Conservation (phyloP, 2,888 invertebrate genomes). For the Aspidiotus destructor region DNA sequence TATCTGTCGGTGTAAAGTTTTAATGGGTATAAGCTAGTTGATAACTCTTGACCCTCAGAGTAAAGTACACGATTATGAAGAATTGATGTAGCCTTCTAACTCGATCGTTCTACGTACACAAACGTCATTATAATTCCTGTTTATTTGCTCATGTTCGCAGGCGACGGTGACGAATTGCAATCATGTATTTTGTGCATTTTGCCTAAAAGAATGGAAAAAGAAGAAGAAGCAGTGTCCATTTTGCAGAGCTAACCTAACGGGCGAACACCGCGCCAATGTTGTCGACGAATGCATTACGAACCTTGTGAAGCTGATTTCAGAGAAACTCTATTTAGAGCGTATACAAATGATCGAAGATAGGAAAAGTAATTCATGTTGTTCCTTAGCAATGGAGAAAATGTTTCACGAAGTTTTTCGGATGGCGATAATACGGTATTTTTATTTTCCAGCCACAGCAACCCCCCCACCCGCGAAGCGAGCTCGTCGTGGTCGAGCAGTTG, state of each 20-base stretch:
- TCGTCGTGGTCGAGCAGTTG: not conserved
- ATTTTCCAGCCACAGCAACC: too few relatives aligned
- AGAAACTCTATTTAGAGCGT: not conserved
- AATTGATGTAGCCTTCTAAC: not conserved
- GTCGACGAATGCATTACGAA: constrained; percentile 16
- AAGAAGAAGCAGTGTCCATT: constrained; percentile 20
- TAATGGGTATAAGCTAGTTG: too few relatives aligned
- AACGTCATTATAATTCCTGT: too few relatives aligned
- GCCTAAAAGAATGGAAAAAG: constrained; percentile 20
- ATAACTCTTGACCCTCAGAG: not conserved
- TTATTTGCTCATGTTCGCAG: not conserved
- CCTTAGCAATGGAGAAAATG: too few relatives aligned
- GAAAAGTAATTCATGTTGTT: not conserved
- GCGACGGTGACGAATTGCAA: constrained; percentile 24
- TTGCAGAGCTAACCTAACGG: constrained; percentile 7
- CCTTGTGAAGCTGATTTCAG: constrained; percentile 6
- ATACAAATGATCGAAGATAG: not conserved
- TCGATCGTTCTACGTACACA: not conserved
- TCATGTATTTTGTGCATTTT: constrained; percentile 18
- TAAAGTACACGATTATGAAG: not conserved
- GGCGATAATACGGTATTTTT: too few relatives aligned
- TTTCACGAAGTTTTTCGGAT: too few relatives aligned
- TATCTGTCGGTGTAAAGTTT: too few relatives aligned
- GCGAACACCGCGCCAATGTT: constrained; percentile 8
- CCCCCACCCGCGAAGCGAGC: not conserved